Evolutionary conservation across 2,113 vertebrate species (phyloP).

Genomic region (Microtus ochrogaster): DNA sequence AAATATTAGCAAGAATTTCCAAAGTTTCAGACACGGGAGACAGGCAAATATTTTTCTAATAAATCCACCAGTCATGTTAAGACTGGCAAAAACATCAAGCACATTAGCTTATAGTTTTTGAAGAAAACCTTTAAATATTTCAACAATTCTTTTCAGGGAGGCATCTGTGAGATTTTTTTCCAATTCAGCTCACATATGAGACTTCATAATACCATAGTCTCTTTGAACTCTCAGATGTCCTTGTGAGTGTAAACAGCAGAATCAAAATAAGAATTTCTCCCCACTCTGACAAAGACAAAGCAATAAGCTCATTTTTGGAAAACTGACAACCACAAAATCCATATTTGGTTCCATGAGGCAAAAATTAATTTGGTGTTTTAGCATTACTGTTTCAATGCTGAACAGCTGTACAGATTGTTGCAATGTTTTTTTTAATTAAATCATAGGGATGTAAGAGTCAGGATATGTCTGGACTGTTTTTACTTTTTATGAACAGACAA

Average conservation of each 20-base stretch:
- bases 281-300: not conserved
- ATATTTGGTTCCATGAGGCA: not conserved
- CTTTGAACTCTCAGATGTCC: not conserved
- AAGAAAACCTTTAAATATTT: constrained; percentile 26
- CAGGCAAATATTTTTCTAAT: not conserved
- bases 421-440: not conserved
- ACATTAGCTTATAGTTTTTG: not conserved
- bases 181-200: constrained; percentile 15
- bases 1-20: constrained; percentile 6
- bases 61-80: not conserved
- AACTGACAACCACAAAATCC: not conserved
- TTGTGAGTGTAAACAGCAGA: constrained; percentile 1
- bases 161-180: constrained; percentile 10
- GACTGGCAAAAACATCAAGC: not conserved
- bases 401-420: constrained; percentile 53
- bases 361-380: not conserved
- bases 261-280: not conserved
- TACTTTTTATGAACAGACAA: not conserved
- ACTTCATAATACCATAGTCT: not conserved
- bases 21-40: not conserved
- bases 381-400: not conserved
- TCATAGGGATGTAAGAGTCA: not conserved
- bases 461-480: constrained; percentile 56
- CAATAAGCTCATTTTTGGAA: not conserved
- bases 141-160: not conserved